Evolutionary conservation across 2,888 invertebrate genomes (phyloP).

Genomic region (Cerastoderma edule): DNA sequence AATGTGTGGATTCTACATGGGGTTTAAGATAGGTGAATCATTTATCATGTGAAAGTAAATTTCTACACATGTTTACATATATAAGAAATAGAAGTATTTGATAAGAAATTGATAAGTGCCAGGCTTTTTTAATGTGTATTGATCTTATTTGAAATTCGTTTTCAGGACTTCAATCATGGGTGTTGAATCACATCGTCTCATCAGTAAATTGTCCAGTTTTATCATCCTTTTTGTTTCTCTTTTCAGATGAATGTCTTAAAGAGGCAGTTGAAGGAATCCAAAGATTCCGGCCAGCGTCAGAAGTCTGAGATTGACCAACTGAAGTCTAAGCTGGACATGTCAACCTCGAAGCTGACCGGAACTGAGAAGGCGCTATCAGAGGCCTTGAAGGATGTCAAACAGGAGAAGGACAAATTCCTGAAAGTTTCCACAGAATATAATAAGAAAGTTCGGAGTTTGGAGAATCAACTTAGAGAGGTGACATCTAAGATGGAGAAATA

Average conservation of each 20-base stretch:
- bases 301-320: conserved; percentile 76
- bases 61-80: too few species aligned
- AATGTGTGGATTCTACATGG: too few species aligned
- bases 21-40: too few species aligned
- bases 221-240: too few species aligned
- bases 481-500: conserved; percentile 73
- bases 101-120: too few species aligned
- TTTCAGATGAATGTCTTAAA: conserved; percentile 73
- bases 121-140: too few species aligned
- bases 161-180: too few species aligned
- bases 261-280: conserved; percentile 77
- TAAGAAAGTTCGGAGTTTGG: conserved; percentile 71
- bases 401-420: conserved; percentile 77
- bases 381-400: conserved; percentile 76
- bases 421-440: conserved; percentile 78
- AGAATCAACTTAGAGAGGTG: conserved; percentile 74
- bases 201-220: too few species aligned
- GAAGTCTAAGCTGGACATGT: conserved; percentile 78
- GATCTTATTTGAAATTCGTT: too few species aligned
- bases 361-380: conserved; percentile 79
- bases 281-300: conserved; percentile 74
- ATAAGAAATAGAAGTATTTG: too few species aligned
- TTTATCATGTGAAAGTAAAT: too few species aligned
- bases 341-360: conserved; percentile 76
- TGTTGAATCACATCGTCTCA: too few species aligned